phyloP scores from a whole-genome alignment of 2,113 vertebrate genomes.

The Tapirus terrestris region DNA sequence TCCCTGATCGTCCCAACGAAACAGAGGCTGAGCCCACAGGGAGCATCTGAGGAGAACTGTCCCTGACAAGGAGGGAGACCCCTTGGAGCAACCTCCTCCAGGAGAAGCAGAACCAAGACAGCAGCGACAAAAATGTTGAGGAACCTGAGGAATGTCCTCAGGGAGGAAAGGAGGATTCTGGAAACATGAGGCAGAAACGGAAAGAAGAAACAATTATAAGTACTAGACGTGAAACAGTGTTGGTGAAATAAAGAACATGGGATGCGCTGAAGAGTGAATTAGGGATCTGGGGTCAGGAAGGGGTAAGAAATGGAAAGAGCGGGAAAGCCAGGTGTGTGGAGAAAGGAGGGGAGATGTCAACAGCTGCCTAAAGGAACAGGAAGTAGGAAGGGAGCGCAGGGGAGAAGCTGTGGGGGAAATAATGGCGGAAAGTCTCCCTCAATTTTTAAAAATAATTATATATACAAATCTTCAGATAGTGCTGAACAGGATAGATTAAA shows the following conservation, averaged over 20 bases:
- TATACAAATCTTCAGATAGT: neutral
- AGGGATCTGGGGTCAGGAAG: neutral
- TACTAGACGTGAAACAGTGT: too few relatives aligned
- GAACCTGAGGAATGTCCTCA: neutral
- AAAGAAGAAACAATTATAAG: neutral
- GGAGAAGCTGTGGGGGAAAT: neutral
- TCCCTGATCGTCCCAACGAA: neutral
- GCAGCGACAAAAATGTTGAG: neutral
- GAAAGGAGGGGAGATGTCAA: accelerated
- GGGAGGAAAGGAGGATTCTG: neutral
- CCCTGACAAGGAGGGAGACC: too few relatives aligned
- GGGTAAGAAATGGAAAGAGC: too few relatives aligned
- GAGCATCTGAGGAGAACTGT: too few relatives aligned
- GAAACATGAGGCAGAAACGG: neutral
- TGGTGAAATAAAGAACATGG: neutral
- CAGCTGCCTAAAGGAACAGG: neutral
- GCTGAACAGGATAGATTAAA: neutral
- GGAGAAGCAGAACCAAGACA: too few relatives aligned
- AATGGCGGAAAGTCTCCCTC: neutral
- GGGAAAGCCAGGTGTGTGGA: neutral
- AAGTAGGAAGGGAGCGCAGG: neutral
- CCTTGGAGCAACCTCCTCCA: too few relatives aligned
- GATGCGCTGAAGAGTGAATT: neutral
- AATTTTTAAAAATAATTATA: neutral
- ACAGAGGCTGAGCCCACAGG: neutral